phyloP scores from a whole-genome alignment of 2,113 vertebrate species.

The Pomatorhinus ruficollis region DNA sequence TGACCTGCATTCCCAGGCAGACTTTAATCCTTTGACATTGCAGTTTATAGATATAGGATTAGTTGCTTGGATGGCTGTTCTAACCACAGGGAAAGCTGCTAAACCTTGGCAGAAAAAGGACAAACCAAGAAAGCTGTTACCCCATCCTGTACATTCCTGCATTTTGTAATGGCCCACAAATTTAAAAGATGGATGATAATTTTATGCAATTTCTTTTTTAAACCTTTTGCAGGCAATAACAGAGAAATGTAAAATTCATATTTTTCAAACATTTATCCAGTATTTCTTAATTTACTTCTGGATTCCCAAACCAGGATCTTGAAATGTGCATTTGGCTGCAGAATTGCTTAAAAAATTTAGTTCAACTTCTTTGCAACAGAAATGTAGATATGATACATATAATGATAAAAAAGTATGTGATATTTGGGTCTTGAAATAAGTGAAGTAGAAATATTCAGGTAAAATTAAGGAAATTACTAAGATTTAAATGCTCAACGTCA shows the following conservation, averaged over 20 bases:
- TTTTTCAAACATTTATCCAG: neutral
- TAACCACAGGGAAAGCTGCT: conserved; percentile 24
- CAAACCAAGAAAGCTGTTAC: conserved; percentile 1
- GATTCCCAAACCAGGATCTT: neutral
- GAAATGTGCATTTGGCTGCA: neutral
- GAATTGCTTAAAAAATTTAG: neutral
- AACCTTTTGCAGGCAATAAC: neutral
- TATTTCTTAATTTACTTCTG: neutral
- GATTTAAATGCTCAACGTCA: neutral
- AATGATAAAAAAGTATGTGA: neutral
- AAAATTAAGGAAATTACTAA: neutral
- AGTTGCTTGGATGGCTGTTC: conserved; percentile 41
- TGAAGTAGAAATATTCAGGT: neutral
- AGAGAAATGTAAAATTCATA: neutral
- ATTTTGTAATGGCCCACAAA: neutral
- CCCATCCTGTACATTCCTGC: neutral
- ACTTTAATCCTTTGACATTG: conserved; percentile 56
- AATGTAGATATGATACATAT: neutral
- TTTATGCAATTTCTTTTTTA: neutral
- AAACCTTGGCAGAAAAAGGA: conserved; percentile 6
- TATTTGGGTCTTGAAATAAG: neutral
- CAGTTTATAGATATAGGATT: conserved; percentile 55
- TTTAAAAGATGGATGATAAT: neutral
- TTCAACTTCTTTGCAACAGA: neutral
- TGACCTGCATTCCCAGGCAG: conserved; percentile 42